Percentiles rank a stretch among this genome's conserved stretches.
These are phyloP conservation scores for Xestia c-nigrum DNA, from an alignment of 2,888 invertebrate genomes.

Conservation along the genomic window DNA sequence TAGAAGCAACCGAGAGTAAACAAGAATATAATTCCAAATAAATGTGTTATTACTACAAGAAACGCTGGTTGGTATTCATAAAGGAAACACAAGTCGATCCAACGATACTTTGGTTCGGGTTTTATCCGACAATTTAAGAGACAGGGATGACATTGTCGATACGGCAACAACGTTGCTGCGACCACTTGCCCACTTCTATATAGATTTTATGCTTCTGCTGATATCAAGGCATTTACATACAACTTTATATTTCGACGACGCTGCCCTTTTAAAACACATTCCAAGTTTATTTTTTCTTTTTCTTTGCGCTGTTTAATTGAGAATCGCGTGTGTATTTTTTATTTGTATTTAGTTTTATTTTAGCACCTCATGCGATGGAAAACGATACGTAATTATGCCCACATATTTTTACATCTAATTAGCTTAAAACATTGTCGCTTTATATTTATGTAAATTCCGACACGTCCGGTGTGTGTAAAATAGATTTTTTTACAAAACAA, in stretches of 20 bases:
- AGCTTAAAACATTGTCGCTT: slow-evolving; percentile 28
- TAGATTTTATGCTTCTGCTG: slow-evolving; percentile 74
- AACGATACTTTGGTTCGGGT: slow-evolving; percentile 57
- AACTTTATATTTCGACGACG: slow-evolving; percentile 63
- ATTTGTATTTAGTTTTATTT: slow-evolving; percentile 49
- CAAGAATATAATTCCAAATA: slow-evolving; percentile 51
- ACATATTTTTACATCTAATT: slow-evolving; percentile 43
- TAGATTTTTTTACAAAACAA: neutral
- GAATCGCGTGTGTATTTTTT: slow-evolving; percentile 47
- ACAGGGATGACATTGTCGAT: slow-evolving; percentile 76
- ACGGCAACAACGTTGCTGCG: slow-evolving; percentile 67
- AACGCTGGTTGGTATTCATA: slow-evolving; percentile 69
- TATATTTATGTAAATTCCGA: slow-evolving; percentile 4
- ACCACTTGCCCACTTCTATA: slow-evolving; percentile 56
- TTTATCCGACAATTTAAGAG: slow-evolving; percentile 83
- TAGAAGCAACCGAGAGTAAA: slow-evolving; percentile 52
- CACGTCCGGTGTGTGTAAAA: neutral
- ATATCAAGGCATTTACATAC: slow-evolving; percentile 74
- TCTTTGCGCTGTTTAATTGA: slow-evolving; percentile 57
- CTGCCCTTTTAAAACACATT: slow-evolving; percentile 62
- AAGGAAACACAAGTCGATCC: slow-evolving; percentile 67
- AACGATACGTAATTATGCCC: slow-evolving; percentile 30
- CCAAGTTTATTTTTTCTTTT: slow-evolving; percentile 30
- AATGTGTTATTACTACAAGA: slow-evolving; percentile 54
- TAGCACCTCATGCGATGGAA: slow-evolving; percentile 45